Base-by-base conservation (phyloP, 2,888 invertebrate species). In the Galeopsomyia nigrocyanea region DNA sequence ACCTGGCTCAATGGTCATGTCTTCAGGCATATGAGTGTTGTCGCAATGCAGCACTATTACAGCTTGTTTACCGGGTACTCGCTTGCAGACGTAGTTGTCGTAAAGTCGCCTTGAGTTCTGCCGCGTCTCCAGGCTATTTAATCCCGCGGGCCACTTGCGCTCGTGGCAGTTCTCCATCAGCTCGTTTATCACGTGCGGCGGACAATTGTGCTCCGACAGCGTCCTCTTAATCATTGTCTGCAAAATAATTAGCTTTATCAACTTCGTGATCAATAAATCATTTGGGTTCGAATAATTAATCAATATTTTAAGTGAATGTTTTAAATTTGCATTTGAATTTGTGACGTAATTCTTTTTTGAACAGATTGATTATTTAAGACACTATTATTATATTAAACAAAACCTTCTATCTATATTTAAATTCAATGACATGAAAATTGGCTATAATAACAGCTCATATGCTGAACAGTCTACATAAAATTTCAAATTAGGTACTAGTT, bases 111-210 rank as follows among this genome's bases (percentile, higher is more conserved):
- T 91, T 87, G 97, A 98, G 82, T 95, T 95, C 86, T 98, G 98
- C 77, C 98, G 89, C 1, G 97, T 97, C 88, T 98, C 98, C 55
- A 98, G 88, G 0, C 97, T 95, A 80, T 94, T 95, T 14, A 98
- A 88, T 14, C 98, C 98, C 0, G 94, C 93, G 0, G 98, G 98
- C 98, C 98, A 98, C 77, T 95, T 91, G 73, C 97, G 88, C 86
- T 98, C 98, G 86, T 98, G 98, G 76, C 98, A 97, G 87, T 98
- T 98, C 86, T 97, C 97, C 96, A 98, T 98, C 49, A 98, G 89
- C 82, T 97, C 96, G 81, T 96, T 96, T 75, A 98, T 92, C 74
- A 97, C 95, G 85, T 97, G 95, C 21, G 94, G 92, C 3, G 98
- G 98, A 84, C 98, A 98, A 31, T 97, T 96, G 71, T 96, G 96